phyloP scores from a whole-genome alignment of 2,888 invertebrate genomes.

The Dione juno region DNA sequence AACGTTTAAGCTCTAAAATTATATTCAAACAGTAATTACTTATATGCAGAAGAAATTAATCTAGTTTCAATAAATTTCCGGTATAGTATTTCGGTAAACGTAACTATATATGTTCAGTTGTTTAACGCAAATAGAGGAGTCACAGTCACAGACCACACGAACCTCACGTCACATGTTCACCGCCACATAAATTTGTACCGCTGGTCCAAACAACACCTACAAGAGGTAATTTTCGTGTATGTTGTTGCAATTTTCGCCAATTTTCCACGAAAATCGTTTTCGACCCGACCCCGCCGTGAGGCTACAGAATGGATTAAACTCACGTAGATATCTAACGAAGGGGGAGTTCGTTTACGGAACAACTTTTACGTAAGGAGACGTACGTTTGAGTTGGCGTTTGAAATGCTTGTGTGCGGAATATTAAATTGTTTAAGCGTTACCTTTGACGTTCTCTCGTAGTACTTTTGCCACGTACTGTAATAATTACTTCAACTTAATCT shows the following conservation, averaged over 20 bases:
- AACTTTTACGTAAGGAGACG: slow-evolving; percentile 79
- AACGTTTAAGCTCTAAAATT: too few relatives aligned
- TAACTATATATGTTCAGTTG: slow-evolving; percentile 50
- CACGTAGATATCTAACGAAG: slow-evolving; percentile 83
- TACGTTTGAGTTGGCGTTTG: slow-evolving; percentile 79
- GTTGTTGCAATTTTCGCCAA: slow-evolving; percentile 82
- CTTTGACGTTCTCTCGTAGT: slow-evolving; percentile 69
- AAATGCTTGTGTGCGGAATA: slow-evolving; percentile 81
- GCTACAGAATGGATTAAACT: slow-evolving; percentile 76
- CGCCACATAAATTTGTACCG: slow-evolving; percentile 68
- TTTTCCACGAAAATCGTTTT: slow-evolving; percentile 74
- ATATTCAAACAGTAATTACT: background rate
- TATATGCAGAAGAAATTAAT: slow-evolving; percentile 15
- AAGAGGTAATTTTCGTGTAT: slow-evolving; percentile 79
- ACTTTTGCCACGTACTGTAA: slow-evolving; percentile 67
- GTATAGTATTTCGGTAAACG: slow-evolving; percentile 44
- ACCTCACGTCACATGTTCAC: slow-evolving; percentile 64
- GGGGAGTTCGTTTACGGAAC: slow-evolving; percentile 76
- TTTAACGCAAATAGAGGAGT: slow-evolving; percentile 42
- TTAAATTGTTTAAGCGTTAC: slow-evolving; percentile 82
- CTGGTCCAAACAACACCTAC: slow-evolving; percentile 73
- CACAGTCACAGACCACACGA: slow-evolving; percentile 55
- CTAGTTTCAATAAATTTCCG: slow-evolving; percentile 33
- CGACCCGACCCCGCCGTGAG: slow-evolving; percentile 61
- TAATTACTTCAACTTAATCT: slow-evolving; percentile 76